Conservation (phyloP, 2,888 invertebrate genomes). For the Lapara coniferarum region DNA sequence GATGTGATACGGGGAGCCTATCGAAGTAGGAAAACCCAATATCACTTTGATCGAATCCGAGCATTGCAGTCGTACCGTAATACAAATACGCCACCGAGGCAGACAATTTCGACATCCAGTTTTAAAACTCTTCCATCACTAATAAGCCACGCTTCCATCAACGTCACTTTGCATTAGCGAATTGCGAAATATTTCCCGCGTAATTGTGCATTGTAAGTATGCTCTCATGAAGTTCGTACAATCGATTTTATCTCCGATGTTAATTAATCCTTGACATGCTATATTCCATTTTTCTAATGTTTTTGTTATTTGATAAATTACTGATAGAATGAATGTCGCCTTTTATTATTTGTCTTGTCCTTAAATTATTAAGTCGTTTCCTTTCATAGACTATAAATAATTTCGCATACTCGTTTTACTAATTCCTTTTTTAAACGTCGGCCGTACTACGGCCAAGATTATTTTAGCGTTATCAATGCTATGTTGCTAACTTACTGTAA, state of each 20-base stretch:
- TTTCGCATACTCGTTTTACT: too few relatives aligned
- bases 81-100: too few relatives aligned
- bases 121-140: too few relatives aligned
- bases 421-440: too few relatives aligned
- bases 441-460: too few relatives aligned
- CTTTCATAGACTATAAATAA: not conserved
- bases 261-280: conserved; percentile 53
- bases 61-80: too few relatives aligned
- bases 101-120: too few relatives aligned
- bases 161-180: not conserved
- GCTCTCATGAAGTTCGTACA: conserved; percentile 48
- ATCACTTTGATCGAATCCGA: too few relatives aligned
- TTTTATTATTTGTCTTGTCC: not conserved
- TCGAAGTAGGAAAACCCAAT: too few relatives aligned
- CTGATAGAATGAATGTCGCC: conserved; percentile 12
- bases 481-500: too few relatives aligned
- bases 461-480: too few relatives aligned
- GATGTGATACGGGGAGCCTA: too few relatives aligned
- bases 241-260: conserved; percentile 49
- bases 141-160: not conserved
- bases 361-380: not conserved
- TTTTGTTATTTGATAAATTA: conserved; percentile 19
- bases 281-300: conserved; percentile 8
- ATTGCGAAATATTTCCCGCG: conserved; percentile 41
- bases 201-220: conserved; percentile 51